Evolutionary conservation across 2,797 vertebrate species (phyloP).

Genomic region (Odontamblyopus lacepedii): DNA sequence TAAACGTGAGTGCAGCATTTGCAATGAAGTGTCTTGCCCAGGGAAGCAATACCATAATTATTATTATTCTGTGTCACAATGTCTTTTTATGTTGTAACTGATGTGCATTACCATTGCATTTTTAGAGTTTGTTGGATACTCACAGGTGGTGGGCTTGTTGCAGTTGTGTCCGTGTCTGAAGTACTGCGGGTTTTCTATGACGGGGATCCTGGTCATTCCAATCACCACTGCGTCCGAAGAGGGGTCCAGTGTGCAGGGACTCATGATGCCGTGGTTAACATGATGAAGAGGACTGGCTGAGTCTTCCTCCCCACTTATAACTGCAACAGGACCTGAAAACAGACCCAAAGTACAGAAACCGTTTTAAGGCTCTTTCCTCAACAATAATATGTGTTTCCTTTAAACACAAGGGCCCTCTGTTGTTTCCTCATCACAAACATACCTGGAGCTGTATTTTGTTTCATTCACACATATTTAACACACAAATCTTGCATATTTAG

Average conservation of each 20-base stretch:
- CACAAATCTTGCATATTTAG: too few species aligned
- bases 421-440: too few species aligned
- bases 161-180: slow-evolving; percentile 95
- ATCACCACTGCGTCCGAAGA: slow-evolving; percentile 92
- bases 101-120: not conserved
- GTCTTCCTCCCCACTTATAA: slow-evolving; percentile 96
- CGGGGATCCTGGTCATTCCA: slow-evolving; percentile 93
- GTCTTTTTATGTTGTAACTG: too few species aligned
- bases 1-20: too few species aligned
- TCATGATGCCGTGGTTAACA: slow-evolving; percentile 94
- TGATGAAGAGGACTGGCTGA: slow-evolving; percentile 95
- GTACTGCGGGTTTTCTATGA: slow-evolving; percentile 98
- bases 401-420: too few species aligned
- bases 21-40: not conserved
- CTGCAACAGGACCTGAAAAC: slow-evolving; percentile 88
- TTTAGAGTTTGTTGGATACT: slow-evolving; percentile 68
- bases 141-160: slow-evolving; percentile 93
- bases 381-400: too few species aligned
- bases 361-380: too few species aligned
- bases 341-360: not conserved
- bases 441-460: too few species aligned
- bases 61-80: too few species aligned
- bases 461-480: too few species aligned
- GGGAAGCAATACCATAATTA: too few species aligned
- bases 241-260: slow-evolving; percentile 86